Percentiles rank a stretch among this genome's conserved stretches.
phyloP scores from a whole-genome alignment of 2,113 vertebrate genomes.

The Pongo pygmaeus region DNA sequence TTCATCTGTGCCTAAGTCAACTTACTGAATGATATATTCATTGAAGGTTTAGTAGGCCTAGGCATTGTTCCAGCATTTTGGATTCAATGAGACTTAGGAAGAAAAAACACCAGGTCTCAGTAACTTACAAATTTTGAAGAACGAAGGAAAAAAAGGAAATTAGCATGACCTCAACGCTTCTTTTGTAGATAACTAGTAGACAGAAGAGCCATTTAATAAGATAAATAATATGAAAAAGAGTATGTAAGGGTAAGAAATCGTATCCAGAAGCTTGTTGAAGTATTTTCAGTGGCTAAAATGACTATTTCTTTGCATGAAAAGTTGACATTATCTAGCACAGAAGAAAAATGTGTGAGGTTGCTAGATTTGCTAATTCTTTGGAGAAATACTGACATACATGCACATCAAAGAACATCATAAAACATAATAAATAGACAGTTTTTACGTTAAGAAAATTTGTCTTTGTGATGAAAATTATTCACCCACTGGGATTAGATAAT shows the following conservation, averaged over 20 bases:
- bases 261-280: background rate
- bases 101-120: background rate
- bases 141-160: background rate
- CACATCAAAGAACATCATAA: background rate
- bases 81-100: background rate
- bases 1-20: background rate
- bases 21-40: background rate
- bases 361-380: background rate
- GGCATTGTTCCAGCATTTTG: background rate
- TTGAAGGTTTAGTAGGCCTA: background rate
- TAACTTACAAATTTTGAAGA: background rate
- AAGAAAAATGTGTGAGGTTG: background rate
- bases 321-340: background rate
- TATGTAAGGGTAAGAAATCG: background rate
- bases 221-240: background rate
- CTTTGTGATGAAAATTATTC: slow-evolving; percentile 31
- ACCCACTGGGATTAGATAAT: background rate
- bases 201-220: background rate
- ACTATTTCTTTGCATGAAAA: background rate
- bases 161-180: background rate
- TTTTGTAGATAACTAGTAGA: background rate
- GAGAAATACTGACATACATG: background rate
- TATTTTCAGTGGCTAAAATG: background rate
- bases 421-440: background rate
- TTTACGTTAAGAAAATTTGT: slow-evolving; percentile 11